Evolutionary conservation across 2,113 vertebrate genomes (phyloP).

Genomic region (Nansenia antarctica): DNA sequence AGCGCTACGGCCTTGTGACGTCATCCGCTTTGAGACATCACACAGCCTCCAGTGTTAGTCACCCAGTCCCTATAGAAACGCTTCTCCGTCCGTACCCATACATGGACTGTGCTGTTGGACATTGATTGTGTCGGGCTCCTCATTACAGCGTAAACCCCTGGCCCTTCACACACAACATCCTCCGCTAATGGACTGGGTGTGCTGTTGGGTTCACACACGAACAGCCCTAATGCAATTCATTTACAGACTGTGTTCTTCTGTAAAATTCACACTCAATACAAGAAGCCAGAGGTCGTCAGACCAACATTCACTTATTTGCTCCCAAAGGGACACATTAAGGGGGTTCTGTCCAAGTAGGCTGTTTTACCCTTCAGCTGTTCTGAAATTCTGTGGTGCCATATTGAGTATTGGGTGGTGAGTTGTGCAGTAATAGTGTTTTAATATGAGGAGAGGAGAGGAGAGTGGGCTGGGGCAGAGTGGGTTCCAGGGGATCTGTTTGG

Average conservation of each 20-base stretch:
- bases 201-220: not conserved
- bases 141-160: constrained; percentile 54
- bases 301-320: constrained; percentile 53
- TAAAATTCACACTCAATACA: not conserved
- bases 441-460: not conserved
- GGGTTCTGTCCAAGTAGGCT: constrained; percentile 20
- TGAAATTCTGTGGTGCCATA: constrained; percentile 12
- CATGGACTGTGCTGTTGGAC: constrained; percentile 22
- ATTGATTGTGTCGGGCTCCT: constrained; percentile 38
- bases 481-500: not conserved
- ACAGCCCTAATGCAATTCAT: not conserved
- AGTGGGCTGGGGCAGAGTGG: not conserved
- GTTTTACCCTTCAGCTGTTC: constrained; percentile 19
- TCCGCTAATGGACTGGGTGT: constrained; percentile 48
- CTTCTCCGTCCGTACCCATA: not conserved
- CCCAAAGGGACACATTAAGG: constrained; percentile 40
- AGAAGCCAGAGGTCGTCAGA: constrained; percentile 2
- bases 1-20: too few relatives aligned
- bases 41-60: constrained; percentile 7
- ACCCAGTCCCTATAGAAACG: not conserved
- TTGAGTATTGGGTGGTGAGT: not conserved
- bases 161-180: constrained; percentile 23
- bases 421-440: not conserved
- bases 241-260: not conserved
- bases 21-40: constrained; percentile 30